These are phyloP conservation scores for Tapirus terrestris DNA, from an alignment of 2,113 vertebrate species.

Conservation along the genomic window DNA sequence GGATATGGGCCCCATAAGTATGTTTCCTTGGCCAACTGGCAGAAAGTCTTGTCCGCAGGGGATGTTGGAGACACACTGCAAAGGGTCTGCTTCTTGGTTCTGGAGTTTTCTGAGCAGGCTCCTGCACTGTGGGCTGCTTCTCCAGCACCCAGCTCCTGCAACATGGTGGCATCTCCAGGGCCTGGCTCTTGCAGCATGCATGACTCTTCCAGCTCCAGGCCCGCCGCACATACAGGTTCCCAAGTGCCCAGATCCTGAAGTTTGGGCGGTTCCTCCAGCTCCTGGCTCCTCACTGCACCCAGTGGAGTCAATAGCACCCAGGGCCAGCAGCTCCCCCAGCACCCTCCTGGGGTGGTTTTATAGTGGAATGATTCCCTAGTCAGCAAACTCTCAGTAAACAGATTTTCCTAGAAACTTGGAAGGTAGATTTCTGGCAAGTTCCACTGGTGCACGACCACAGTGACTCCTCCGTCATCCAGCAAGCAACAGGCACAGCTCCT, in stretches of 20 bases:
- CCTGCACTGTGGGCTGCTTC: background rate
- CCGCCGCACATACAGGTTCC: rapidly evolving
- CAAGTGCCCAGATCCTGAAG: no score
- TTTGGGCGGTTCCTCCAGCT: background rate
- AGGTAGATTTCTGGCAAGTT: background rate
- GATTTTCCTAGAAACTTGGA: background rate
- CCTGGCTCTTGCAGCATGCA: no score
- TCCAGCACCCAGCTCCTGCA: background rate
- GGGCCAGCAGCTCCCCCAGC: background rate
- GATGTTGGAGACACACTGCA: background rate
- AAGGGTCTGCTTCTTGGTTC: background rate
- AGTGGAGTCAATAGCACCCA: background rate
- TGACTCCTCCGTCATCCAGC: background rate
- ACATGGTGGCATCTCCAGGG: background rate
- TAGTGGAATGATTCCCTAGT: background rate
- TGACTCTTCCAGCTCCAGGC: background rate
- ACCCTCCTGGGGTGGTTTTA: background rate
- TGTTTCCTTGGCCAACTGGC: background rate
- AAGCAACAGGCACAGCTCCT: background rate
- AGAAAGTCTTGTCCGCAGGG: background rate
- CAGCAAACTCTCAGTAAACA: background rate
- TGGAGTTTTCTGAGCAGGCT: background rate
- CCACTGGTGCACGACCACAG: background rate
- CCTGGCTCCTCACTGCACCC: background rate
- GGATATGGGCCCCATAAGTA: background rate